phyloP scores from a whole-genome alignment of 2,113 vertebrate genomes.

The Hemichromis elongatus region DNA sequence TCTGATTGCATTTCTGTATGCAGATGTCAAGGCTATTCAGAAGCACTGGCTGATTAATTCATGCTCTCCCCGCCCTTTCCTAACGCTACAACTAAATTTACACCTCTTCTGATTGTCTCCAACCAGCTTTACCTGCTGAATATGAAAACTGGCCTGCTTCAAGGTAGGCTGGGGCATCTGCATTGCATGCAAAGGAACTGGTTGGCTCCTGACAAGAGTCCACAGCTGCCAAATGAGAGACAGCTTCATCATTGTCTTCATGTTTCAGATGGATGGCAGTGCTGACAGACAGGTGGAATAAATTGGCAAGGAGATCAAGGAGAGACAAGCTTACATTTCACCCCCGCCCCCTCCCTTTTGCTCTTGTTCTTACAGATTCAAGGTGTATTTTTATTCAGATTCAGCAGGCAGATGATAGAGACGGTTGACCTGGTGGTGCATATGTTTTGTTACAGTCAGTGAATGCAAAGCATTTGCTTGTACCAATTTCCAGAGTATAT shows the following conservation, averaged over 20 bases:
- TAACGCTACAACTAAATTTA: neutral
- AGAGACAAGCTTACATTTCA: conserved; percentile 60
- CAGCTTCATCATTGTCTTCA: conserved; percentile 53
- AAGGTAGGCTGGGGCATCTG: neutral
- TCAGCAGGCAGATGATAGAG: neutral
- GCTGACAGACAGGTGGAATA: conserved; percentile 65
- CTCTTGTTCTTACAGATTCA: neutral
- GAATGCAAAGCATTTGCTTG: conserved; percentile 29
- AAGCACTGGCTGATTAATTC: conserved; percentile 49
- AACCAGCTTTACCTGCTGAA: conserved; percentile 54
- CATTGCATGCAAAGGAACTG: conserved; percentile 57
- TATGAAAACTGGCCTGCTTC: conserved; percentile 22
- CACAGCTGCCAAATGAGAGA: conserved; percentile 65
- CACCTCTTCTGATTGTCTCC: conserved; percentile 9
- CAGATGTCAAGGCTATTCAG: conserved; percentile 24
- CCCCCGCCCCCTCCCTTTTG: neutral
- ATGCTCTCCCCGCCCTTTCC: conserved; percentile 7
- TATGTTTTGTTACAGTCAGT: conserved; percentile 31
- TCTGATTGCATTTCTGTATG: conserved; percentile 45
- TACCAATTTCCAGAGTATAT: conserved; percentile 1
- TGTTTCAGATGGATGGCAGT: conserved; percentile 66
- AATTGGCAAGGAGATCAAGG: conserved; percentile 63
- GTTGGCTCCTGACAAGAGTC: conserved; percentile 49
- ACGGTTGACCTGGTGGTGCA: neutral
- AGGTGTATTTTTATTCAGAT: conserved; percentile 59